Evolutionary conservation across 1,140 invertebrate genomes (phyloP), one percentile per base, ranked within the genome.

Genomic region (Phocides pigmalion): DNA sequence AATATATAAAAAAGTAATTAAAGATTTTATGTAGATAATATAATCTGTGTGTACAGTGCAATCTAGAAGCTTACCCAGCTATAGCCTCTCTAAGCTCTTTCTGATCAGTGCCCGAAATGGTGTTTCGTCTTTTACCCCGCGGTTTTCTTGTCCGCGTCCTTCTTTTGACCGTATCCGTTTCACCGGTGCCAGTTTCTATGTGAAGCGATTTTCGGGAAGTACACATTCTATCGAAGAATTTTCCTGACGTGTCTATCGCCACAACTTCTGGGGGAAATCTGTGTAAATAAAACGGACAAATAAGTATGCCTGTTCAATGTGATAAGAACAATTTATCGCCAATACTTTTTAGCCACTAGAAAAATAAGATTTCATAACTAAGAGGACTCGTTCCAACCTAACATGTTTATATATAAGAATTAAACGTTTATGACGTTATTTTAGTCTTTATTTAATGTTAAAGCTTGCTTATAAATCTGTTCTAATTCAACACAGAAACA

Each of bases 211-310:
- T 94, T 53, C 97, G 93, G 17, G 96, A 95, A 73, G 93, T 93
- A 72, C 96, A 96, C 96, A 98, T 97, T 68, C 97, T 94, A 71
- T 96, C 94, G 93, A 98, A 98, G 79, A 95, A 94, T 76, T 93
- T 94, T 12, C 97, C 97, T 62, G 96, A 97, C 16, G 97, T 95
- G 86, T 98, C 97, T 58, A 98, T 97, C 41, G 95, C 94, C 9
- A 98, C 96, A 63, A 98, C 90, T 93, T 97, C 95, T 25, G 96
- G 95, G 15, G 96, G 96, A 92, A 97, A 98, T 92, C 96, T 97
- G 84, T n/a, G 9, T 20, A 84, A 80, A 47, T 44, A 41, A 41
- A n/a, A 19, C 22, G 17, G 15, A 59, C 12, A 53, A 14, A 56
- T 32, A 32, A 28, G 50, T 12, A 54, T 25, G 46, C 9, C 28